Evolutionary conservation across 2,888 invertebrate genomes (phyloP).

Genomic region (Agrochola lychnidis): DNA sequence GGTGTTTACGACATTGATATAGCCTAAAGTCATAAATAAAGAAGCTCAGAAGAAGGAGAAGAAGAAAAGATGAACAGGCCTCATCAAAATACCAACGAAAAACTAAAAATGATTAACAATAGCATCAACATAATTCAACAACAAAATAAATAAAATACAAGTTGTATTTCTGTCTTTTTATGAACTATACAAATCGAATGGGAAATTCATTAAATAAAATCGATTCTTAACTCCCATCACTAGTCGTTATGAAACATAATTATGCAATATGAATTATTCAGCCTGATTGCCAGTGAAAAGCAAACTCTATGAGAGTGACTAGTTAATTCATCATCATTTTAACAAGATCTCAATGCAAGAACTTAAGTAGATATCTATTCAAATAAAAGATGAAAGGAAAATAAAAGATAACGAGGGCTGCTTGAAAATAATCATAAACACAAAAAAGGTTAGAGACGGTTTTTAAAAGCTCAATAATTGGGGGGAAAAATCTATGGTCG

Average conservation of each 20-base stretch:
- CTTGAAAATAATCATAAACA: neutral
- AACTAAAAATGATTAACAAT: conserved; percentile 18
- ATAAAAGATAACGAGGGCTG: conserved; percentile 17
- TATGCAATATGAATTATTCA: conserved; percentile 55
- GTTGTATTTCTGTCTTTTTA: conserved; percentile 20
- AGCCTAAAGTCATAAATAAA: conserved; percentile 9
- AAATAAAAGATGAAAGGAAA: conserved; percentile 36
- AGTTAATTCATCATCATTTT: conserved; percentile 21
- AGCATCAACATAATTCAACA: conserved; percentile 5
- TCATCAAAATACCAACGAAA: neutral
- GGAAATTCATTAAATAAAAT: conserved; percentile 38
- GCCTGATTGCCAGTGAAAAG: conserved; percentile 51
- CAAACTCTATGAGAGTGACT: conserved; percentile 51
- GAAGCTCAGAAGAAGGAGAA: neutral
- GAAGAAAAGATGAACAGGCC: neutral
- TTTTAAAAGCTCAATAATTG: conserved; percentile 3
- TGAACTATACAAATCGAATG: conserved; percentile 13
- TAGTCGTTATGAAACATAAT: conserved; percentile 23
- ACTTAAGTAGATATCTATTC: neutral
- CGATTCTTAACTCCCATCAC: conserved; percentile 18
- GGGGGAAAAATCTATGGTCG: conserved; percentile 12
- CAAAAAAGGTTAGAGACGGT: neutral
- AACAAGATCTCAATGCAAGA: conserved; percentile 18
- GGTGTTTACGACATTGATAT: conserved; percentile 50
- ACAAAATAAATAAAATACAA: conserved; percentile 17